These are phyloP conservation scores for Umimayanthus chanpuru DNA, from an alignment of 92 coral and sea anemone species.

Conservation along the genomic window DNA sequence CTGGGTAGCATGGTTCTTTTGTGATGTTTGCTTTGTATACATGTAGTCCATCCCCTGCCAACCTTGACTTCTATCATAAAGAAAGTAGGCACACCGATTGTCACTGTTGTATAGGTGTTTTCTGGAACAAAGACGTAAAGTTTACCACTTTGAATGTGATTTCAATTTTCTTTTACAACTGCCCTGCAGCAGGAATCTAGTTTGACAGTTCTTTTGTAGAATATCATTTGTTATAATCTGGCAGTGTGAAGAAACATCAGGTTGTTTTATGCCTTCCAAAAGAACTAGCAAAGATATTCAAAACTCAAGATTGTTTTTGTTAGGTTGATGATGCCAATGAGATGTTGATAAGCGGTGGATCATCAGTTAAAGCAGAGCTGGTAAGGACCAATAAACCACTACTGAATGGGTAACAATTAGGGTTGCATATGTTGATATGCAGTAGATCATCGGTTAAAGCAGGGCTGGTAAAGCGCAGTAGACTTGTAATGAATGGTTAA, in stretches of 20 bases:
- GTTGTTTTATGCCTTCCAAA: neutral
- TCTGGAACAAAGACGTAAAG: too few species aligned
- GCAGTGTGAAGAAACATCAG: neutral
- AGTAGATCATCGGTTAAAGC: neutral
- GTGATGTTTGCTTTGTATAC: neutral
- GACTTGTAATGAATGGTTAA: too few species aligned
- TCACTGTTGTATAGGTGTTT: too few species aligned
- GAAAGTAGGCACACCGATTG: too few species aligned
- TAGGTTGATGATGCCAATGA: constrained; percentile 72
- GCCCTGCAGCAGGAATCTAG: too few species aligned
- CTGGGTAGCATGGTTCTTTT: neutral
- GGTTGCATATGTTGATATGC: neutral
- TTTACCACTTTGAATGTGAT: too few species aligned
- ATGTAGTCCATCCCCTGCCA: neutral
- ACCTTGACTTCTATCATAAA: neutral
- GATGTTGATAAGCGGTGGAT: constrained; percentile 36
- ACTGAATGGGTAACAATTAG: neutral
- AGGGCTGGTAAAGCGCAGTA: too few species aligned
- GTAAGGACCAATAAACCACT: neutral
- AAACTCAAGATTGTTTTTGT: neutral
- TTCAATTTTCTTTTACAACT: too few species aligned
- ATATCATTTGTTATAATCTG: too few species aligned
- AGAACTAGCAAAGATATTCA: neutral
- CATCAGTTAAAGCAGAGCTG: constrained; percentile 14
- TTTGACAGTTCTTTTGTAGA: too few species aligned